Evolutionary conservation across 2,797 vertebrate species (phyloP), one percentile per base, ranked within the genome.

Genomic region (Acanthurus tractus): DNA sequence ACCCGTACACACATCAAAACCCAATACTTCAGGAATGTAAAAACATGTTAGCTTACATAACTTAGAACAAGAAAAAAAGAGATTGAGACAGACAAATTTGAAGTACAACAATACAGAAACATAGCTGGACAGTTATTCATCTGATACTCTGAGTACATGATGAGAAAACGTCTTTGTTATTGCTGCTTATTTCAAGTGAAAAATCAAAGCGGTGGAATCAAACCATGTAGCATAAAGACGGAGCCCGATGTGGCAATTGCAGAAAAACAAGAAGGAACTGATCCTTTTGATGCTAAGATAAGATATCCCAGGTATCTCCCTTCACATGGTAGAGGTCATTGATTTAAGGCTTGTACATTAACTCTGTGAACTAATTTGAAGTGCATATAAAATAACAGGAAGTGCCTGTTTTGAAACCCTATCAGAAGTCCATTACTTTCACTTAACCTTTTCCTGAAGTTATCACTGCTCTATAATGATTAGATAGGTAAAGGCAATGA

Each of bases 281-380:
- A 77, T 76, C 29, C 6, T 67, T 63, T 25, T 4, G 12, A 50
- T 45, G 78, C 13, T 7, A 6, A 66, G 62, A 76, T 63, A 65
- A 70, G 69, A 72, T 36, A 36, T 48, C 18, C 9, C 45, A 22
- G 56, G 65, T n/a, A 15, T 72, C 63, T 66, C 62, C 58, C 22
- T 23, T 56, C 20, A 73, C 56, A 78, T 42, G 57, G 63, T 25
- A 14, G 46, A 84, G 42, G 23, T 66, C 34, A 68, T 34, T 77
- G 83, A 85, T 85, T 89, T 90, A 91, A 89, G 91, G 89, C 84
- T 74, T 82, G 46, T 81, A 85, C 65, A 56, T 68, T 55, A 82
- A 74, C 79, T 76, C 72, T 71, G 64, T 76, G 57, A 81, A 76
- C 63, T 56, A 63, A 76, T 75, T 25, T 45, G 36, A 86, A 78